Conservation (phyloP, 2,797 vertebrate genomes). For the Chloroceryle amazona region DNA sequence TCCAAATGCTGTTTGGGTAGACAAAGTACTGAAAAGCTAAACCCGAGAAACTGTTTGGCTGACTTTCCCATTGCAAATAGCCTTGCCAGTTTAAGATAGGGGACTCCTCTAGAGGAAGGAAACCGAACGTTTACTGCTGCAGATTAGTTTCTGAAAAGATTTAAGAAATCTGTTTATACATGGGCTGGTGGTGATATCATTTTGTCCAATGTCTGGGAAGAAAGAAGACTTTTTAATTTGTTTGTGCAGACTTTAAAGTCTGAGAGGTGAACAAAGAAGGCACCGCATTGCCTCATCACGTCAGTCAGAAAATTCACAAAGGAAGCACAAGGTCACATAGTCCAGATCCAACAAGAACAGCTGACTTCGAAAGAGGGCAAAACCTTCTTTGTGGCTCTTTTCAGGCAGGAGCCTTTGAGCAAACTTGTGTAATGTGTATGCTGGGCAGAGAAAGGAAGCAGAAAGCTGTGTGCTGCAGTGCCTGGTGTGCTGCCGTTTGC, state of each 20-base stretch:
- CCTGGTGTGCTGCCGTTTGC: background rate
- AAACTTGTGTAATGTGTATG: background rate
- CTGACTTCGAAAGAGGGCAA: background rate
- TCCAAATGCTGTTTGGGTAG: background rate
- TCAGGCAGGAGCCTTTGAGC: background rate
- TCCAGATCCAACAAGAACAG: background rate
- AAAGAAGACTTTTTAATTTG: background rate
- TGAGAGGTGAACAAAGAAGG: background rate
- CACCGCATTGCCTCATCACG: background rate
- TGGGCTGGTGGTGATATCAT: background rate
- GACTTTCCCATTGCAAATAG: background rate
- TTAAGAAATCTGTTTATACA: background rate
- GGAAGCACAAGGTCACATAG: background rate
- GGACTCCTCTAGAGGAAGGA: background rate
- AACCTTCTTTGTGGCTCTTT: background rate
- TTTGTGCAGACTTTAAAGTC: background rate
- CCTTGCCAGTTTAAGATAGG: background rate
- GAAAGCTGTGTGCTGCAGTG: background rate
- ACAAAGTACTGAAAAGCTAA: background rate
- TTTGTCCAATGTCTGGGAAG: conserved; percentile 17
- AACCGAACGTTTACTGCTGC: background rate
- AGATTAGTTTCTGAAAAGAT: conserved; percentile 30
- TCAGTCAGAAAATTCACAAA: background rate
- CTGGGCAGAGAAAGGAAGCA: background rate
- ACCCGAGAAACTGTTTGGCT: background rate